phyloP scores from a whole-genome alignment of 2,113 vertebrate genomes.

The Hemichromis elongatus region DNA sequence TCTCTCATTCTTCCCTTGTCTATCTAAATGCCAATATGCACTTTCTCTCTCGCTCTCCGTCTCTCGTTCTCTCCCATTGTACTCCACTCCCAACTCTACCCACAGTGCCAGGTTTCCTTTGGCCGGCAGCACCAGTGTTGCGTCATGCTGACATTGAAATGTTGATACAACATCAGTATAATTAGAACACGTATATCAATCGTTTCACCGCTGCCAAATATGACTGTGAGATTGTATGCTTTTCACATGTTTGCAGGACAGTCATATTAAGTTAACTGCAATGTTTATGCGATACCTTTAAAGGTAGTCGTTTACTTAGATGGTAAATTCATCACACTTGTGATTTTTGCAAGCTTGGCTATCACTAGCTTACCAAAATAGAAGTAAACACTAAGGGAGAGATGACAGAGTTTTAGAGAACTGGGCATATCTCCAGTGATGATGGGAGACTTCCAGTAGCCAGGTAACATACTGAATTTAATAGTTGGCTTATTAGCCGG shows the following conservation, averaged over 20 bases:
- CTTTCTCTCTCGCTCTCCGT: not conserved
- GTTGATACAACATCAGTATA: constrained; percentile 44
- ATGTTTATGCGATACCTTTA: not conserved
- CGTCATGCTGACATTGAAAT: constrained; percentile 37
- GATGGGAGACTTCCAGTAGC: not conserved
- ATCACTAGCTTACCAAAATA: not conserved
- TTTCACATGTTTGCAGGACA: not conserved
- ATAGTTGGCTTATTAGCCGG: not conserved
- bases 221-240: not conserved
- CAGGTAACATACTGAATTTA: not conserved
- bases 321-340: not conserved
- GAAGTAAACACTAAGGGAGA: not conserved
- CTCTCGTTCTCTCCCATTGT: not conserved
- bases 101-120: constrained; percentile 2
- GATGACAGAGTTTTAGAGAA: not conserved
- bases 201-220: constrained; percentile 15
- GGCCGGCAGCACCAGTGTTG: not conserved
- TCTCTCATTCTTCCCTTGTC: not conserved
- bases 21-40: not conserved
- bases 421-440: constrained; percentile 10
- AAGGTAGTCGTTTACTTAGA: not conserved
- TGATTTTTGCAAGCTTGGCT: not conserved
- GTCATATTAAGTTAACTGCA: not conserved
- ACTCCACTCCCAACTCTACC: not conserved
- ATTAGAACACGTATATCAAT: constrained; percentile 54